A percentile compares a stretch with the other conserved stretches of the same genome.
These are phyloP conservation scores for Colletes collaris DNA, from an alignment of 2,888 invertebrate species.

Conservation along the genomic window DNA sequence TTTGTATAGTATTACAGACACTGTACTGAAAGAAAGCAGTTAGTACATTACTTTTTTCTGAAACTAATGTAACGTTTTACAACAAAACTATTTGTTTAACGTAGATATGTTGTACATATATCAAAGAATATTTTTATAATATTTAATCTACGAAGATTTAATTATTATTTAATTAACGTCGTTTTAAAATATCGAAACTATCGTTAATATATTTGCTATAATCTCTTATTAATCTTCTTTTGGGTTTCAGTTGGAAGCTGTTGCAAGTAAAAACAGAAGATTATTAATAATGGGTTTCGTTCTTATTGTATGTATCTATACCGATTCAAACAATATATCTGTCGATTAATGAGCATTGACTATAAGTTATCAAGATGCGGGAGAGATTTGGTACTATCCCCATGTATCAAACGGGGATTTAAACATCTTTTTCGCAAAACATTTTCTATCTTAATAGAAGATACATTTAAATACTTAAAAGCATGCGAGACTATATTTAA, in stretches of 20 bases:
- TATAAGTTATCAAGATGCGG: conserved; percentile 78
- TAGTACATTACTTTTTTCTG: conserved; percentile 7
- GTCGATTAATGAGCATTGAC: conserved; percentile 41
- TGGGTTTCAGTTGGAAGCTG: conserved; percentile 47
- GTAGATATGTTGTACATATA: no score
- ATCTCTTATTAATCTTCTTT: conserved; percentile 8
- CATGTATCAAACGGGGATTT: conserved; percentile 77
- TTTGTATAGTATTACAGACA: conserved; percentile 63
- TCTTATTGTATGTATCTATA: conserved; percentile 9
- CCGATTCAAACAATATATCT: conserved; percentile 14
- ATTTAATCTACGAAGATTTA: no score
- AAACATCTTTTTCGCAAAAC: conserved; percentile 46
- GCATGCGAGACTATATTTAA: conserved; percentile 32
- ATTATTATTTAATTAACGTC: no score
- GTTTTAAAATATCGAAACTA: background rate
- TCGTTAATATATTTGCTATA: background rate
- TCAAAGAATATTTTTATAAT: no score
- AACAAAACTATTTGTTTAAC: background rate
- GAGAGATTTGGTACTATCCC: conserved; percentile 77
- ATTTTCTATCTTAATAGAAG: conserved; percentile 41
- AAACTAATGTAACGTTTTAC: background rate
- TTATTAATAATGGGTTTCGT: conserved; percentile 57
- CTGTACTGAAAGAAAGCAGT: conserved; percentile 22
- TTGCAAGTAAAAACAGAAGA: conserved; percentile 13
- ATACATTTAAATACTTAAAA: conserved; percentile 42